Percentiles rank a stretch among this genome's conserved stretches.
Evolutionary conservation across 2,797 vertebrate species (phyloP).

Genomic region (Sebastes ruberrimus): DNA sequence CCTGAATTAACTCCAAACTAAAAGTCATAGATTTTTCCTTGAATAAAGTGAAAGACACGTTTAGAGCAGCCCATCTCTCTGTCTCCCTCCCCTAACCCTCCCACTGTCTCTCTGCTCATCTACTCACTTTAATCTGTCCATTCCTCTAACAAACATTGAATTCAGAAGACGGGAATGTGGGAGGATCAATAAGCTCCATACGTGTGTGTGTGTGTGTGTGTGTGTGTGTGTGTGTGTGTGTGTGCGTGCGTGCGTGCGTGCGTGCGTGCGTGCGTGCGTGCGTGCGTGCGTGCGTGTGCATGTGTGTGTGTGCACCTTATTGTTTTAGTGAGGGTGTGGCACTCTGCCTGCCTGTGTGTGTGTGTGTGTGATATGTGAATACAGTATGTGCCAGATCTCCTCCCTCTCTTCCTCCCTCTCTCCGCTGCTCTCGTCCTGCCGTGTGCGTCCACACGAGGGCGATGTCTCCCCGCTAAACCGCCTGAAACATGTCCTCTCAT

Average conservation of each 20-base stretch:
- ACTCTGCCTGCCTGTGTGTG: neutral
- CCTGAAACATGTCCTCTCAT: neutral
- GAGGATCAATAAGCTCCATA: neutral
- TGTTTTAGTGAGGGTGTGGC: too few species aligned
- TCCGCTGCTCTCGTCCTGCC: neutral
- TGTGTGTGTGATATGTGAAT: neutral
- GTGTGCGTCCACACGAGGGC: conserved; percentile 41
- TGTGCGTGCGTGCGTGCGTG: too few species aligned
- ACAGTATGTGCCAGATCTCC: neutral
- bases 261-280: too few species aligned
- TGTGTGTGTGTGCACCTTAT: too few species aligned
- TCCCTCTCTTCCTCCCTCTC: neutral
- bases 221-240: too few species aligned
- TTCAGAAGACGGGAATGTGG: neutral
- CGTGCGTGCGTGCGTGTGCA: accelerated
- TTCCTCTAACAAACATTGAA: conserved; percentile 1
- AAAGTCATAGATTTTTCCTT: neutral
- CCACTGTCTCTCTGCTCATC: neutral
- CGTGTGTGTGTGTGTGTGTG: neutral
- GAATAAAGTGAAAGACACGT: neutral
- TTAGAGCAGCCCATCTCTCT: neutral
- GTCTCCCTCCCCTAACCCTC: neutral
- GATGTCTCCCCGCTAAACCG: conserved; percentile 18
- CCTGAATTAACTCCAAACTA: neutral
- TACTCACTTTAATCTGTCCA: neutral